phyloP scores from a whole-genome alignment of 2,113 vertebrate species.

The Atherinomorus stipes region DNA sequence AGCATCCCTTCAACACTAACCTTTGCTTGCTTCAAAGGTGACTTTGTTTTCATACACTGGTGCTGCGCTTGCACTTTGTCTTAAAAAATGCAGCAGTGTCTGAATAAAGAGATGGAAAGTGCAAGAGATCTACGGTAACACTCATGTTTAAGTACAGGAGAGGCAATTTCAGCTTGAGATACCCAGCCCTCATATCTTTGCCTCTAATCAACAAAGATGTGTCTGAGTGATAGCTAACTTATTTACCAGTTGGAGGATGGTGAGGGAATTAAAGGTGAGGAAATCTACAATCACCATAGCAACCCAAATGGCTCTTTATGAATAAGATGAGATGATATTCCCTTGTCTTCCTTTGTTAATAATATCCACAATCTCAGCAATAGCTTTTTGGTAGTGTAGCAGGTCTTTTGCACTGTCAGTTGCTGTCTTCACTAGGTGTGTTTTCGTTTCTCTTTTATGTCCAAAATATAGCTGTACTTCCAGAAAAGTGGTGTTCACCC shows the following conservation, averaged over 20 bases:
- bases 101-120: conserved; percentile 17
- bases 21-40: conserved; percentile 49
- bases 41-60: conserved; percentile 48
- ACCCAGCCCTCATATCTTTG: conserved; percentile 18
- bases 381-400: neutral
- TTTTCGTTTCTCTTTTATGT: conserved; percentile 31
- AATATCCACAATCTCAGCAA: conserved; percentile 40
- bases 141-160: conserved; percentile 22
- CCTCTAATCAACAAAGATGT: conserved; percentile 43
- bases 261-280: conserved; percentile 32
- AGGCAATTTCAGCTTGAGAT: conserved; percentile 23
- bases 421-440: conserved; percentile 4
- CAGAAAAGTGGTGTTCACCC: conserved; percentile 2
- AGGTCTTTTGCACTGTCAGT: conserved; percentile 20
- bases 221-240: conserved; percentile 44
- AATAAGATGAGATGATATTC: conserved; percentile 48
- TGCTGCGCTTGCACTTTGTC: conserved; percentile 63
- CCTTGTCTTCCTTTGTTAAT: conserved; percentile 55
- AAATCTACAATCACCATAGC: conserved; percentile 53
- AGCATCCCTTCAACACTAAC: conserved; percentile 39
- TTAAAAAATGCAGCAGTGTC: conserved; percentile 28
- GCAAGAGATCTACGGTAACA: conserved; percentile 26
- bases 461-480: conserved; percentile 15
- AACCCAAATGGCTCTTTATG: conserved; percentile 53
- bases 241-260: conserved; percentile 33